These are phyloP conservation scores for Bruchidius siliquastri DNA, from an alignment of 2,888 invertebrate genomes.

Conservation along the genomic window DNA sequence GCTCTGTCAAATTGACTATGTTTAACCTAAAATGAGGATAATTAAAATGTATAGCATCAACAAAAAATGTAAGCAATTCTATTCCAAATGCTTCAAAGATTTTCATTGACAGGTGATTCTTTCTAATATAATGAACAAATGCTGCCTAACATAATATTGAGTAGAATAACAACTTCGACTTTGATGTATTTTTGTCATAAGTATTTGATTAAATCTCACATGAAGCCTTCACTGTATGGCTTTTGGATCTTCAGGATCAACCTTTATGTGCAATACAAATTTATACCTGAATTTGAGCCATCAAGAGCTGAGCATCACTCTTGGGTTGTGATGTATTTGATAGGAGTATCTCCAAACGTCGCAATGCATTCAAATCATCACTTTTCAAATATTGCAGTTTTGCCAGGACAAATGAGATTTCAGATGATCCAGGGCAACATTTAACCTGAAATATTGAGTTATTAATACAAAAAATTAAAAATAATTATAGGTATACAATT, in stretches of 20 bases:
- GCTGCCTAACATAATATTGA: too few relatives aligned
- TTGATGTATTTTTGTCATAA: not conserved
- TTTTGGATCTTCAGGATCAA: too few relatives aligned
- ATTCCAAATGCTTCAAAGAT: too few relatives aligned
- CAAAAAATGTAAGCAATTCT: too few relatives aligned
- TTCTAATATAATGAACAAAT: too few relatives aligned
- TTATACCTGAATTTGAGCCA: slow-evolving; percentile 79
- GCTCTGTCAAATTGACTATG: not conserved
- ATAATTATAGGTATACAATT: too few relatives aligned
- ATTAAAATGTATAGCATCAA: not conserved
- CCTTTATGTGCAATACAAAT: slow-evolving; percentile 36
- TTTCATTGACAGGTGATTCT: too few relatives aligned
- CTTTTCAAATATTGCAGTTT: slow-evolving; percentile 78
- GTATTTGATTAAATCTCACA: too few relatives aligned
- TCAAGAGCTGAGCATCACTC: slow-evolving; percentile 77
- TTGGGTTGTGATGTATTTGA: slow-evolving; percentile 72
- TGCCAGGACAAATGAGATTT: slow-evolving; percentile 65
- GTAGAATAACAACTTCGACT: too few relatives aligned
- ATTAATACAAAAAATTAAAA: not conserved
- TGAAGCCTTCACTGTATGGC: too few relatives aligned
- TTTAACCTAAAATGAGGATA: not conserved
- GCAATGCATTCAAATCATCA: slow-evolving; percentile 67
- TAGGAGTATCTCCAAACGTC: slow-evolving; percentile 66
- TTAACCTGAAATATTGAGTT: slow-evolving; percentile 42
- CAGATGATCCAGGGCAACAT: slow-evolving; percentile 76